Evolutionary conservation across 2,113 vertebrate species (phyloP).

Genomic region (Glaucomys volans): DNA sequence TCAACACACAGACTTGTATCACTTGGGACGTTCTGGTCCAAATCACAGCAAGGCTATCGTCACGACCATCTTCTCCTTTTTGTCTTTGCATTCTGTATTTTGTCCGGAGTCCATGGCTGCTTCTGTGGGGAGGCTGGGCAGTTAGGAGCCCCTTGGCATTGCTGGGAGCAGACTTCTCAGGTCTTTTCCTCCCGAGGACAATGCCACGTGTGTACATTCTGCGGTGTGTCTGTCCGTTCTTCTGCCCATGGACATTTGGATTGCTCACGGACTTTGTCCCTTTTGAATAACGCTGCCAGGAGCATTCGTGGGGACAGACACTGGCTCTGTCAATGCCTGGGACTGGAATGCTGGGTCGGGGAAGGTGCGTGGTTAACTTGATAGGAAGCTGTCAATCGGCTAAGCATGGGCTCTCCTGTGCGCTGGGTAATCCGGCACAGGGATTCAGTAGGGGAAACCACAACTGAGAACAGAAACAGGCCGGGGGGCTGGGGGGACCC

Average conservation of each 20-base stretch:
- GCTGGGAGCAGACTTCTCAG: neutral
- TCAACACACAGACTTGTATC: too few relatives aligned
- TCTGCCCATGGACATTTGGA: neutral
- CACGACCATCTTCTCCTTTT: too few relatives aligned
- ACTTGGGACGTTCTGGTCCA: neutral
- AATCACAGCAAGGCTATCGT: neutral
- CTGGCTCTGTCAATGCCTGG: neutral
- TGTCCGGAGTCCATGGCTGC: neutral
- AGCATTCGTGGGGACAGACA: too few relatives aligned
- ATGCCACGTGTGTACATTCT: rapidly evolving
- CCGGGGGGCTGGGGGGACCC: rapidly evolving
- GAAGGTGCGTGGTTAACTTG: too few relatives aligned
- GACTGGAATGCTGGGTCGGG: neutral
- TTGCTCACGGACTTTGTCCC: neutral
- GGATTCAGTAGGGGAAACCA: neutral
- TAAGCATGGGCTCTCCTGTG: neutral
- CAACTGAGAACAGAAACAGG: neutral
- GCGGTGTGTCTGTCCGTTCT: neutral
- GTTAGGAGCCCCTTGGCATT: too few relatives aligned
- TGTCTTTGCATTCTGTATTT: neutral
- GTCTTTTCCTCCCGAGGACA: neutral
- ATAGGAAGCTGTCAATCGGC: neutral
- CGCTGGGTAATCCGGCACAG: neutral
- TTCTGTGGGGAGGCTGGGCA: too few relatives aligned
- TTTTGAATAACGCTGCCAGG: neutral